These are phyloP conservation scores for Drosophila arawakana DNA, from an alignment of 1,140 invertebrate genomes.

Conservation along the genomic window DNA sequence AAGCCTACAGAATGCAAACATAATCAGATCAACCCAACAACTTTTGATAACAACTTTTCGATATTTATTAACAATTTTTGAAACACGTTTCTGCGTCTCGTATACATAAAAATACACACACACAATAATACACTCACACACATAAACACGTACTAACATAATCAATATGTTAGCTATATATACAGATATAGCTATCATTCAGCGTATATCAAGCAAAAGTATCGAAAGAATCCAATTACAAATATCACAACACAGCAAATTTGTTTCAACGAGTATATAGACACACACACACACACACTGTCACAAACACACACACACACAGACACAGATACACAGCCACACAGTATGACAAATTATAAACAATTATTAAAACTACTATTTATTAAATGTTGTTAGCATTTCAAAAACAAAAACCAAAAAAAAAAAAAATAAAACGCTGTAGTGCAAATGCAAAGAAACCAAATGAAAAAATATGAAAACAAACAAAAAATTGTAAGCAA, in stretches of 20 bases:
- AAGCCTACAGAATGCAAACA: slow-evolving; percentile 77
- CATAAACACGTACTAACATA: slow-evolving; percentile 54
- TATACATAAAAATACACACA: slow-evolving; percentile 51
- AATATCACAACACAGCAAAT: slow-evolving; percentile 68
- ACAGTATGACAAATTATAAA: slow-evolving; percentile 74
- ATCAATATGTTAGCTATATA: slow-evolving; percentile 54
- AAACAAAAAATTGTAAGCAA: slow-evolving; percentile 67
- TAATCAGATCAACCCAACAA: slow-evolving; percentile 63
- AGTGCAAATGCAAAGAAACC: slow-evolving; percentile 71
- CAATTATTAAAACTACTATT: slow-evolving; percentile 75
- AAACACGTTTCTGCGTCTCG: slow-evolving; percentile 76
- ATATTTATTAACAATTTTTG: slow-evolving; percentile 64
- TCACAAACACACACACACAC: slow-evolving; percentile 19
- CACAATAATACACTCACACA: slow-evolving; percentile 41
- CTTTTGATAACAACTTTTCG: slow-evolving; percentile 75
- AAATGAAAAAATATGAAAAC: slow-evolving; percentile 37
- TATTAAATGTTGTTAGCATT: slow-evolving; percentile 83
- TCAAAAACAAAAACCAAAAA: slow-evolving; percentile 49
- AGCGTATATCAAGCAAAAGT: slow-evolving; percentile 61
- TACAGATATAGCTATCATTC: slow-evolving; percentile 36
- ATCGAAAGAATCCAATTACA: slow-evolving; percentile 51
- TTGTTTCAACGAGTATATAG: slow-evolving; percentile 48
- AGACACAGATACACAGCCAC: slow-evolving; percentile 43
- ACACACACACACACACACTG: slow-evolving; percentile 32
- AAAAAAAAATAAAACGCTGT: slow-evolving; percentile 70